Conservation (phyloP, 2,113 vertebrate genomes). For the Prunella himalayana region DNA sequence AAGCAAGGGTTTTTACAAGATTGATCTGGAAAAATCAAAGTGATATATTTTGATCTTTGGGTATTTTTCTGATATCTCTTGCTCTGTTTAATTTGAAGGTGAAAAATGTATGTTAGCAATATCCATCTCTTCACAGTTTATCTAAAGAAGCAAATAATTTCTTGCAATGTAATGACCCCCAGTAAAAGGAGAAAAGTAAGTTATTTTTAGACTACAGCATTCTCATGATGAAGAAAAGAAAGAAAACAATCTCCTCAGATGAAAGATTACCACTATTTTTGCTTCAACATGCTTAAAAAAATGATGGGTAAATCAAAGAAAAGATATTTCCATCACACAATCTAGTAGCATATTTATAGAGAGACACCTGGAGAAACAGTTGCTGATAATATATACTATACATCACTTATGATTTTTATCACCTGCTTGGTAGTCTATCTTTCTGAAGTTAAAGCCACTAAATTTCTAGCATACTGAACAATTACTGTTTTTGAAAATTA, state of each 20-base stretch:
- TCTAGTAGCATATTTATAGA: not conserved
- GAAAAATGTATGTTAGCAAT: not conserved
- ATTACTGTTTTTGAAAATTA: not conserved
- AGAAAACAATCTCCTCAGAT: not conserved
- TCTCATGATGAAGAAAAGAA: not conserved
- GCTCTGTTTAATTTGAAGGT: not conserved
- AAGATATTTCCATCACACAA: not conserved
- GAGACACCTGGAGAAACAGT: not conserved
- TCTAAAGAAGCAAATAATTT: not conserved
- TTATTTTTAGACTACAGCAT: not conserved
- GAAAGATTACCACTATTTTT: not conserved
- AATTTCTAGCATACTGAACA: not conserved
- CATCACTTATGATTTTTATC: not conserved
- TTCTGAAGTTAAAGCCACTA: not conserved
- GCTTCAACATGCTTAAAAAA: not conserved
- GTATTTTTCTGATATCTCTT: not conserved
- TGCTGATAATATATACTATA: not conserved
- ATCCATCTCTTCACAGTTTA: not conserved
- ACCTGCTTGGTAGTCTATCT: not conserved
- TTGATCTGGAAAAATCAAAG: not conserved
- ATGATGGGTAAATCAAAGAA: not conserved
- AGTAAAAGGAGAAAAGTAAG: not conserved
- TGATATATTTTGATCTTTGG: not conserved
- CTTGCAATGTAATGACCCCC: not conserved
- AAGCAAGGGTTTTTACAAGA: not conserved